phyloP scores from a whole-genome alignment of 1,140 invertebrate species.

The Diabrotica undecimpunctata region DNA sequence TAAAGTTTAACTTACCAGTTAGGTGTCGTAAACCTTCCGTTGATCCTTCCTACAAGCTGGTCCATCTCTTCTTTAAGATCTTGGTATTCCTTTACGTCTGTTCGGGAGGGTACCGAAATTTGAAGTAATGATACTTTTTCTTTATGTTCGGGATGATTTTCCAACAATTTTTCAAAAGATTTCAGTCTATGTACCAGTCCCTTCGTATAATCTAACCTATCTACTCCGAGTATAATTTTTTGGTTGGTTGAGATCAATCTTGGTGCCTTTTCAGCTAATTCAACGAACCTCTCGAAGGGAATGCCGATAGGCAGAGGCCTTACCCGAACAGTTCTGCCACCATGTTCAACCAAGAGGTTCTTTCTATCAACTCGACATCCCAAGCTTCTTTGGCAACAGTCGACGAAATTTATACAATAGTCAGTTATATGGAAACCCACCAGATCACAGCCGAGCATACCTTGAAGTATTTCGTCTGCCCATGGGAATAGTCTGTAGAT shows the following conservation, averaged over 20 bases:
- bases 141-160: constrained; percentile 81
- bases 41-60: constrained; percentile 82
- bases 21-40: constrained; percentile 80
- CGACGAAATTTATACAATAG: constrained; percentile 88
- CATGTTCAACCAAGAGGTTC: constrained; percentile 81
- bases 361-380: constrained; percentile 85
- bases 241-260: constrained; percentile 66
- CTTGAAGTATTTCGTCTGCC: constrained; percentile 88
- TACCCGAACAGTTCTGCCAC: constrained; percentile 77
- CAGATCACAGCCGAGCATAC: constrained; percentile 85
- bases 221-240: constrained; percentile 81
- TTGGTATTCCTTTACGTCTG: constrained; percentile 87
- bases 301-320: constrained; percentile 83
- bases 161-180: constrained; percentile 78
- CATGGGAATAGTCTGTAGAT: constrained; percentile 86
- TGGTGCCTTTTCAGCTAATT: constrained; percentile 73
- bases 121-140: constrained; percentile 80
- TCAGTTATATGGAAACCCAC: constrained; percentile 90
- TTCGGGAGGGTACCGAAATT: constrained; percentile 84
- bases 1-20: constrained; percentile 49
- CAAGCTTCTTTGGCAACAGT: constrained; percentile 82
- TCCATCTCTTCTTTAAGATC: constrained; percentile 89
- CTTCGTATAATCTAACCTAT: constrained; percentile 89
- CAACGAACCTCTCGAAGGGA: constrained; percentile 81
- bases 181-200: constrained; percentile 79